Evolutionary conservation across 1,140 invertebrate species (phyloP).

Genomic region (Capitella teleta): DNA sequence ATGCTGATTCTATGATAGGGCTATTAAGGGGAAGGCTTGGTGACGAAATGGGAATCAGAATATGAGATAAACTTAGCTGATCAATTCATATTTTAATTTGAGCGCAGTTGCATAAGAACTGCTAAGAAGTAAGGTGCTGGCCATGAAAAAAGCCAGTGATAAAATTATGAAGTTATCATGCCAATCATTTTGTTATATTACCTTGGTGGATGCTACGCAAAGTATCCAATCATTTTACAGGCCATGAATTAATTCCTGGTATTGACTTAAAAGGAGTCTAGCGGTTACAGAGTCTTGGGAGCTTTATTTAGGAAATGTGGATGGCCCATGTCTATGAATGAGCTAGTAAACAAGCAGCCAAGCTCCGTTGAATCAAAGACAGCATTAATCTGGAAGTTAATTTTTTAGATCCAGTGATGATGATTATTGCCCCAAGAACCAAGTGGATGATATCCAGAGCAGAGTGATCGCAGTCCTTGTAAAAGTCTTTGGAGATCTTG

Average conservation of each 20-base stretch:
- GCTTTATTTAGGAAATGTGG: neutral
- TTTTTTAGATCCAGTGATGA: slow-evolving; percentile 59
- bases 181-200: too few relatives aligned
- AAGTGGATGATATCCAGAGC: slow-evolving; percentile 44
- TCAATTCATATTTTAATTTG: neutral
- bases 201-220: neutral
- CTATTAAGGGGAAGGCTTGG: too few relatives aligned
- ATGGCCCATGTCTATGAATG: neutral
- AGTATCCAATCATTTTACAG: neutral
- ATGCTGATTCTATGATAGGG: neutral
- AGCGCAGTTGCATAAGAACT: neutral
- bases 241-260: neutral
- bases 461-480: too few relatives aligned
- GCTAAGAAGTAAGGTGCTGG: neutral
- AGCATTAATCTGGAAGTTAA: neutral
- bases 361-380: neutral
- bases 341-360: neutral
- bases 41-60: too few relatives aligned
- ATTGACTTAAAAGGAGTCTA: neutral
- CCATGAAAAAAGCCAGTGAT: too few relatives aligned
- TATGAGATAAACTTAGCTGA: too few relatives aligned
- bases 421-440: slow-evolving; percentile 70
- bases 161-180: too few relatives aligned
- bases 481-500: too few relatives aligned
- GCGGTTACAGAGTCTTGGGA: neutral